Conservation (phyloP, 2,113 vertebrate genomes). For the Columba livia region DNA sequence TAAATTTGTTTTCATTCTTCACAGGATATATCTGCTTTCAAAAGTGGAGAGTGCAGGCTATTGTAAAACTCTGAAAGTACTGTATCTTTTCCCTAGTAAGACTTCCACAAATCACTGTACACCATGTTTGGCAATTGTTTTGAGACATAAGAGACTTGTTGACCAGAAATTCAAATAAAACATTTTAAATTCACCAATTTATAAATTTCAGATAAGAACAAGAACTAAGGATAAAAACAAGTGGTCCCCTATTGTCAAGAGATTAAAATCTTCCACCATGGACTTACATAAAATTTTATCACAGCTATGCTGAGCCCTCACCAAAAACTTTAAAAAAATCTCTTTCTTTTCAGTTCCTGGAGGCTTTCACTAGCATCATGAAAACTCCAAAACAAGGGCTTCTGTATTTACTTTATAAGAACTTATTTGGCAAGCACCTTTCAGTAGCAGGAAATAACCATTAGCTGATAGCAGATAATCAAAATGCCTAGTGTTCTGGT, state of each 20-base stretch:
- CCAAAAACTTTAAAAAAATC: neutral
- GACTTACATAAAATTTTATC: neutral
- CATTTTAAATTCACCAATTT: neutral
- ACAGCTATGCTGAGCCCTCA: neutral
- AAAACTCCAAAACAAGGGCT: conserved; percentile 6
- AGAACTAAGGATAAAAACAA: neutral
- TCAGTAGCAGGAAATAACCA: conserved; percentile 56
- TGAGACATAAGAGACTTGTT: neutral
- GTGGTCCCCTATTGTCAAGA: neutral
- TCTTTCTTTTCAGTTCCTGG: neutral
- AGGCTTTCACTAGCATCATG: neutral
- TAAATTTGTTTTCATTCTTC: neutral
- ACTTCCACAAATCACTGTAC: neutral
- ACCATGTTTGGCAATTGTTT: neutral
- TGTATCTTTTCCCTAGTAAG: neutral
- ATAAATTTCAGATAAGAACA: neutral
- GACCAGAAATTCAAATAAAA: neutral
- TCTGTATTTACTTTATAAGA: conserved; percentile 23
- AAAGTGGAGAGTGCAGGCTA: neutral
- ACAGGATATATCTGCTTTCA: neutral
- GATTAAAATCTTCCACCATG: neutral
- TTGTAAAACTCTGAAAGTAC: neutral
- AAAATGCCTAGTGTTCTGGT: conserved; percentile 44
- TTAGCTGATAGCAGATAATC: conserved; percentile 40
- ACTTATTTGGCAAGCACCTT: conserved; percentile 34